Base-by-base conservation (phyloP, 2,888 invertebrate genomes). In the Gymnosoma rotundatum region DNA sequence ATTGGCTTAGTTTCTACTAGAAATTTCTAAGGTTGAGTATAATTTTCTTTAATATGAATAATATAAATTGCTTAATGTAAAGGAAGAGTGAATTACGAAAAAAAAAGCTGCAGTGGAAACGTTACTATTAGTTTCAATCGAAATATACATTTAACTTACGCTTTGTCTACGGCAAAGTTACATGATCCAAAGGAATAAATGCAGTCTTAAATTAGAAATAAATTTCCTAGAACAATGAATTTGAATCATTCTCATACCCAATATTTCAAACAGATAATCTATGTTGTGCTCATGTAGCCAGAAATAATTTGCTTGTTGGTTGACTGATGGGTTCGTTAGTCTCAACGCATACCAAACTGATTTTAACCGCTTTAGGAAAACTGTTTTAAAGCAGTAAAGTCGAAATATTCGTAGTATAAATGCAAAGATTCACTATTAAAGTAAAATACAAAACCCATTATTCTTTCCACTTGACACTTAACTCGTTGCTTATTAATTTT, bases 401-500 rank as follows among this genome's bases (percentile, higher is more conserved):
- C 12, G 7, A 10, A 36, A 18, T 7, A 48, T 42, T 42, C 12
- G 7, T 42, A 2, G 16, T 45, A 36, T 38, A 9, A 61, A 61
- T 45, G 18, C 14, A 54, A 69, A 78, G 56, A 63, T 54, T 74
- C 42, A 54, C 54, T 54, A 61, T 60, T 54, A 21, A 16, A 32
- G 32, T 3, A 45, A 16, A 54, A 18, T n/a, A 36, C 54, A 50
- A 50, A 52, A 52, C 6, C 1, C n/a, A 48, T 38, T 48, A 56
- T 64, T 64, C 56, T 73, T 48, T 32, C 12, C 52, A 73, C 66
- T 73, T 63, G 52, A 64, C 58, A 66, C 36, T 50, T 52, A 48
- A 67, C 52, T 32, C 45, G 73, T 61, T 67, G n/a, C 45, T 73
- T 16, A 79, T 79, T 48, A 52, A 79, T 61, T 73, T 50, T 45